Conservation (phyloP, 2,888 invertebrate species). For the Schrankia costaestrigalis region DNA sequence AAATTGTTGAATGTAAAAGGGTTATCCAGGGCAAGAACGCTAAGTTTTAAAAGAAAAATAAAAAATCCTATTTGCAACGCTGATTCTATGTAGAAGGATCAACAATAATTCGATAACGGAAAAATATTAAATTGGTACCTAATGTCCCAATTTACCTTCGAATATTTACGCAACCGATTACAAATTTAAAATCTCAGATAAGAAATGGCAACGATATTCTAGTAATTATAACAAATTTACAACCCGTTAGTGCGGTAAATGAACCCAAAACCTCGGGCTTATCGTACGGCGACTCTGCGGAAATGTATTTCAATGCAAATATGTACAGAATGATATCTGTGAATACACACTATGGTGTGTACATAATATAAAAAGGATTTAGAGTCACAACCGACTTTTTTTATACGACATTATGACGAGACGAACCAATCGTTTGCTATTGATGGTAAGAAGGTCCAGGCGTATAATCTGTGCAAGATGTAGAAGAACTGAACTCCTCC, state of each 20-base stretch:
- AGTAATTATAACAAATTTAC: slow-evolving; percentile 18
- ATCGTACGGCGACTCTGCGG: slow-evolving; percentile 52
- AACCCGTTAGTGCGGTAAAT: slow-evolving; percentile 43
- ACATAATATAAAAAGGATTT: no score
- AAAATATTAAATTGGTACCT: neutral
- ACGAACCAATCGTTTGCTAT: no score
- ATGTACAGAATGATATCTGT: slow-evolving; percentile 25
- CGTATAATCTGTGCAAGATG: no score
- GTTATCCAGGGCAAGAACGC: no score
- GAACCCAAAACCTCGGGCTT: slow-evolving; percentile 51
- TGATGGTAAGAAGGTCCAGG: no score
- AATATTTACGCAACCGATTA: neutral
- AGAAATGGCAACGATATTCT: slow-evolving; percentile 19
- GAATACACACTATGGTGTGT: slow-evolving; percentile 15
- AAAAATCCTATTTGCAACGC: no score
- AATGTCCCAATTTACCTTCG: neutral
- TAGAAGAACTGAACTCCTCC: no score
- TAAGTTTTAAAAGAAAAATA: no score
- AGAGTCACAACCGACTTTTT: slow-evolving; percentile 4
- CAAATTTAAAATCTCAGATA: slow-evolving; percentile 22
- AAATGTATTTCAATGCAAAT: slow-evolving; percentile 45
- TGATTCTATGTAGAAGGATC: no score
- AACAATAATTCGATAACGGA: no score
- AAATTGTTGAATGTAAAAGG: no score
- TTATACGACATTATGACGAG: no score